A percentile compares a stretch with the other conserved stretches of the same genome.
Conservation (phyloP, 2,888 invertebrate species). For the Coremacera marginata region DNA sequence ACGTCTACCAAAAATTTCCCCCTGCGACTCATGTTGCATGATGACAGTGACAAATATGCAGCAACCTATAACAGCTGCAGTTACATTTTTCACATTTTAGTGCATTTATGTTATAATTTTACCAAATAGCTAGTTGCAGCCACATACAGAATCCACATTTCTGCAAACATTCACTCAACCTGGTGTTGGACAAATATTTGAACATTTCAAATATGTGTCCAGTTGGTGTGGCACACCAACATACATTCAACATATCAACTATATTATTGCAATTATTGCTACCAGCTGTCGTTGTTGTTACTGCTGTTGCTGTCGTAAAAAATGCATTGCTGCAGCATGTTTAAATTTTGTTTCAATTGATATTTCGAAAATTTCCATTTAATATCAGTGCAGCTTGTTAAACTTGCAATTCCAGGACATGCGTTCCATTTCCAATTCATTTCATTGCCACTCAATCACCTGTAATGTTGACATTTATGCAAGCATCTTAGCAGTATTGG, state of each 20-base stretch:
- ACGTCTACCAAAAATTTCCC: background rate
- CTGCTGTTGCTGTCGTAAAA: background rate
- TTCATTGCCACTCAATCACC: background rate
- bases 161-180: background rate
- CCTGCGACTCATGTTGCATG: background rate
- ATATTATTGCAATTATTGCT: background rate
- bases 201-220: constrained; percentile 4
- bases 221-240: background rate
- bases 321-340: background rate
- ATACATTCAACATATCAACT: background rate
- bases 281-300: background rate
- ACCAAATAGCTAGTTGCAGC: background rate
- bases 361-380: background rate
- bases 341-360: background rate
- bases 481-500: background rate
- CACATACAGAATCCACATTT: background rate
- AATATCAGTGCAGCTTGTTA: background rate
- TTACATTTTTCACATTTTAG: background rate
- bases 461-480: background rate
- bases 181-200: constrained; percentile 26
- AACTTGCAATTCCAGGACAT: background rate
- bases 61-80: background rate
- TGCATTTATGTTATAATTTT: background rate
- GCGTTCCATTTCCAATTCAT: background rate
- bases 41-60: constrained; percentile 10